Percentiles rank a stretch among this genome's conserved stretches.
These are phyloP conservation scores for Eutrigla gurnardus DNA, from an alignment of 2,797 vertebrate genomes.

Conservation along the genomic window DNA sequence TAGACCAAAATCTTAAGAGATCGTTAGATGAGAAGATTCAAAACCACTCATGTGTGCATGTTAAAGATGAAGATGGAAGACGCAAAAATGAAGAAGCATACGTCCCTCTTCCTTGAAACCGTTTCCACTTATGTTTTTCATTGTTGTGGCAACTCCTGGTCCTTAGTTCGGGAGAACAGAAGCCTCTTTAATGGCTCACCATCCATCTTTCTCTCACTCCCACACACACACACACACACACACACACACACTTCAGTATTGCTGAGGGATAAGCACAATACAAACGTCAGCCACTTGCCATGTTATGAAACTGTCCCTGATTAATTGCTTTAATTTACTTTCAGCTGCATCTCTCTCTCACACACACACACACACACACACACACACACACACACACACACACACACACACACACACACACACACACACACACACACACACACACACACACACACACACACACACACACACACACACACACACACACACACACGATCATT, in stretches of 20 bases:
- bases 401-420: constrained; percentile 18
- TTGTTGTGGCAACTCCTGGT: constrained; percentile 15
- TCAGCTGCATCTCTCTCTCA: constrained; percentile 38
- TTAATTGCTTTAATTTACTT: constrained; percentile 72
- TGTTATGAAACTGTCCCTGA: constrained; percentile 55
- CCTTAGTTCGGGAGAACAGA: constrained; percentile 22
- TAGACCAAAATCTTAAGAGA: no score
- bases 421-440: background rate
- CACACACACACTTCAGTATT: constrained; percentile 6
- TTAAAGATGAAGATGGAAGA: background rate
- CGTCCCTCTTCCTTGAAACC: background rate
- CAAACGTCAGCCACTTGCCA: constrained; percentile 41
- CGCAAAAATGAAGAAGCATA: background rate
- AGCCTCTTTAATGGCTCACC: constrained; percentile 36
- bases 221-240: constrained; percentile 6
- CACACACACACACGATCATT: constrained; percentile 39
- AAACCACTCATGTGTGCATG: background rate
- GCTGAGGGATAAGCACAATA: constrained; percentile 47
- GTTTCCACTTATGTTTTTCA: constrained; percentile 2
- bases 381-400: constrained; percentile 32
- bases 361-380: constrained; percentile 3
- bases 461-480: constrained; percentile 32
- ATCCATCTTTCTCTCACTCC: constrained; percentile 33
- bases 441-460: background rate
- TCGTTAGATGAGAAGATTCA: background rate